Conservation (phyloP, 2,113 vertebrate species). For the Myrmecobius fasciatus region DNA sequence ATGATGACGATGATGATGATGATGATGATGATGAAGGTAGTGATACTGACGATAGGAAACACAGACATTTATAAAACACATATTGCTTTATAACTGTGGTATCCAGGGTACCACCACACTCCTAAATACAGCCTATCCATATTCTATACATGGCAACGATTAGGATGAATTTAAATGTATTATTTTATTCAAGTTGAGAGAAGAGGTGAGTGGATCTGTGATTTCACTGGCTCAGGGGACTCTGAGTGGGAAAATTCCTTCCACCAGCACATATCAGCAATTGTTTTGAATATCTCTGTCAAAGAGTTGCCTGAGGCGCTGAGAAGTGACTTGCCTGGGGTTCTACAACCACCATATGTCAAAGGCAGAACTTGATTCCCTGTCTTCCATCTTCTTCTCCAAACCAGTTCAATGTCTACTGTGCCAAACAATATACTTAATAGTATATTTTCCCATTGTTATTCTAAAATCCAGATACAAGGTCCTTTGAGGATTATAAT, state of each 20-base stretch:
- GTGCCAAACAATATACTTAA: not conserved
- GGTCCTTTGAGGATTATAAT: not conserved
- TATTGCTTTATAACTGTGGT: not conserved
- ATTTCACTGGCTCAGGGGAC: not conserved
- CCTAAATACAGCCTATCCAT: not conserved
- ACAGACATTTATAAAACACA: not conserved
- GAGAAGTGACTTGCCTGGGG: not conserved
- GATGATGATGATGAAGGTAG: not conserved
- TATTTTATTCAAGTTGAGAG: not conserved
- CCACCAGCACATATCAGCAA: not conserved
- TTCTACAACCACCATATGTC: not conserved
- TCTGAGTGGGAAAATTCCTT: not conserved
- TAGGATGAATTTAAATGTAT: not conserved
- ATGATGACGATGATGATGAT: not conserved
- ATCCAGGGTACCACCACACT: not conserved
- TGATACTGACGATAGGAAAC: not conserved
- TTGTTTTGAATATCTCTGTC: not conserved
- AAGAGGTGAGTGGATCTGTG: not conserved
- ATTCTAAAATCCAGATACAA: slow-evolving; percentile 35
- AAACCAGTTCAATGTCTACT: not conserved
- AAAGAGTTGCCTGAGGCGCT: not conserved
- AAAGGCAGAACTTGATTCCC: not conserved
- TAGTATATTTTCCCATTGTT: not conserved
- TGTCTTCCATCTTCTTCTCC: not conserved
- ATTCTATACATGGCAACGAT: not conserved